Conservation (phyloP, 2,113 vertebrate genomes). For the Hippocampus mohnikei region DNA sequence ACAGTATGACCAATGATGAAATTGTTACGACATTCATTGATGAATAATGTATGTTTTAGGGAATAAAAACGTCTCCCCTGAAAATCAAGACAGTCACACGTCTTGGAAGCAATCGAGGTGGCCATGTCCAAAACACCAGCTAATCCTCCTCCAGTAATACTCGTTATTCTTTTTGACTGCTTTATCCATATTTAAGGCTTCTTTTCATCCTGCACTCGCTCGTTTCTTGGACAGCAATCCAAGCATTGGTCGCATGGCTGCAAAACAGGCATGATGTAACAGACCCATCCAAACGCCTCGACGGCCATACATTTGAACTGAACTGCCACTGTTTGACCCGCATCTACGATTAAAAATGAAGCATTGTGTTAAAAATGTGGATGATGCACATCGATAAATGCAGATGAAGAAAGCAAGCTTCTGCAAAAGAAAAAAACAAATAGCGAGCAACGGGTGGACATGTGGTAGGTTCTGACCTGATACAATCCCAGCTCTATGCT, state of each 20-base stretch:
- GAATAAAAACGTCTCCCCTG: background rate
- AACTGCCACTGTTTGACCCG: conserved; percentile 1
- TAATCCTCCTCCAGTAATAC: conserved; percentile 44
- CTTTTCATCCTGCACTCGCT: conserved; percentile 27
- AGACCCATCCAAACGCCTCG: conserved; percentile 18
- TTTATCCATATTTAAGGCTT: conserved; percentile 46
- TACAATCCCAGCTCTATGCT: conserved; percentile 17
- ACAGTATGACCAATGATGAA: background rate
- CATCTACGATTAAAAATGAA: background rate
- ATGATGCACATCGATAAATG: background rate
- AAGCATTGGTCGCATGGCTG: conserved; percentile 13
- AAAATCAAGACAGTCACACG: conserved; percentile 2
- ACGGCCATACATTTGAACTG: conserved; percentile 7
- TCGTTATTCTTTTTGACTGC: conserved; percentile 48
- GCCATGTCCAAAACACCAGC: conserved; percentile 21
- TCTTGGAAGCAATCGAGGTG: conserved; percentile 25
- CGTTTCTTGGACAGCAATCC: conserved; percentile 2
- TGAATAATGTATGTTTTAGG: conserved; percentile 3
- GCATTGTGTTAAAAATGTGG: background rate
- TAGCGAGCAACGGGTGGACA: conserved; percentile 34
- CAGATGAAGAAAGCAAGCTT: background rate
- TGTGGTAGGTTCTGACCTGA: conserved; percentile 49
- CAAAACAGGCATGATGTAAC: conserved; percentile 5
- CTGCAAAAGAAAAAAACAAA: background rate
- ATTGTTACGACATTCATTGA: background rate